Conservation (phyloP, 2,113 vertebrate genomes). For the Galemys pyrenaicus region DNA sequence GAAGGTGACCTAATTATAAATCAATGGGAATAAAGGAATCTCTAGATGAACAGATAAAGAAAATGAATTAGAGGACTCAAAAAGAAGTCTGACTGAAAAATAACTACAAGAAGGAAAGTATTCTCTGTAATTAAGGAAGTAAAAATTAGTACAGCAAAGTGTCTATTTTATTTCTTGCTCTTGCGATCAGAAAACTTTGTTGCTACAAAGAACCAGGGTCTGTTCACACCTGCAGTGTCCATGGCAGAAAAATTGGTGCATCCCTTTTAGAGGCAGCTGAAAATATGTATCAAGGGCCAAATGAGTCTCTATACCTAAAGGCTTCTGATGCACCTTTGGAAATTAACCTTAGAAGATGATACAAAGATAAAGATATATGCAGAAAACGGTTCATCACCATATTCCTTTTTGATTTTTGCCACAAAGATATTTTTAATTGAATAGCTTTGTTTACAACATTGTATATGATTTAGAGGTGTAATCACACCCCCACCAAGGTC, state of each 20-base stretch:
- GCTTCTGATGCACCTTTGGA: background rate
- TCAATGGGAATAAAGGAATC: background rate
- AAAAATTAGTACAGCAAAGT: background rate
- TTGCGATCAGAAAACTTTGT: constrained; percentile 10
- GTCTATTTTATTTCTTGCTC: background rate
- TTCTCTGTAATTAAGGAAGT: background rate
- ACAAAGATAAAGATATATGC: background rate
- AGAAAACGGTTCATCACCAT: background rate
- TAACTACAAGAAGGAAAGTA: background rate
- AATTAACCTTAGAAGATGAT: constrained; percentile 19
- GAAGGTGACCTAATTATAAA: background rate
- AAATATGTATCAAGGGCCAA: background rate
- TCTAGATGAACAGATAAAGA: constrained; percentile 41
- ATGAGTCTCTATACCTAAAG: background rate
- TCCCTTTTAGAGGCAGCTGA: background rate
- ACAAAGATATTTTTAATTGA: too few relatives aligned
- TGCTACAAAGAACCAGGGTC: background rate
- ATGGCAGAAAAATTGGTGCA: background rate
- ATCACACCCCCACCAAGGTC: too few relatives aligned
- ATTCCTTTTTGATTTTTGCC: background rate
- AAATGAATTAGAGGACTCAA: constrained; percentile 42
- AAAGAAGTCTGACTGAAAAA: constrained; percentile 13
- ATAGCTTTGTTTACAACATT: too few relatives aligned
- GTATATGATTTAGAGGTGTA: too few relatives aligned
- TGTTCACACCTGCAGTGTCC: background rate